Percentiles rank a stretch among this genome's conserved stretches.
These are phyloP conservation scores for Vannuccia rotundouncinata DNA, from an alignment of 2,888 invertebrate species.

Conservation along the genomic window DNA sequence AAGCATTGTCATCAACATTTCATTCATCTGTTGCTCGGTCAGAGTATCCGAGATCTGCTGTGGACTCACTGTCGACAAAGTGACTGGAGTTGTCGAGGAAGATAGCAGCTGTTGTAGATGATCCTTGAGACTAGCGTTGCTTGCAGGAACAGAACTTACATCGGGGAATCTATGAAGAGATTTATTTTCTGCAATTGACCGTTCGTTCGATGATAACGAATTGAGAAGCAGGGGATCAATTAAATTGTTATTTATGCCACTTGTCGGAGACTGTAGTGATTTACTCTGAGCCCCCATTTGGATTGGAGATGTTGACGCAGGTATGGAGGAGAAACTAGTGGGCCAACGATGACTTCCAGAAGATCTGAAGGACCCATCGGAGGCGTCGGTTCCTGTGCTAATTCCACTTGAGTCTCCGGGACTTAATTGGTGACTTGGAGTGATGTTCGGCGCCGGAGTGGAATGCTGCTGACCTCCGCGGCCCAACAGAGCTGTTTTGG, in stretches of 20 bases:
- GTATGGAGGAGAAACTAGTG: not conserved
- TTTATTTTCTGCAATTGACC: not conserved
- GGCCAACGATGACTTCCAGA: not conserved
- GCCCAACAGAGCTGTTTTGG: not conserved
- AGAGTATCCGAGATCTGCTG: not conserved
- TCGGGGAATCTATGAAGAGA: too few relatives aligned
- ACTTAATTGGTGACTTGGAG: not conserved
- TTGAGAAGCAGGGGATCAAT: not conserved
- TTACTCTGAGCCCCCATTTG: not conserved
- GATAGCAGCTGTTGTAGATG: not conserved
- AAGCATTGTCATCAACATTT: not conserved
- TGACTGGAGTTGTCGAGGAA: not conserved
- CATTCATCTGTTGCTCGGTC: constrained; percentile 1
- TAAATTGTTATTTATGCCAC: not conserved
- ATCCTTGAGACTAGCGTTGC: not conserved
- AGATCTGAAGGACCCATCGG: not conserved
- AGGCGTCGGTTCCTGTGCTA: not conserved
- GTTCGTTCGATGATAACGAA: not conserved
- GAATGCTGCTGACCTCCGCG: not conserved
- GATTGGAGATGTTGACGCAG: not conserved
- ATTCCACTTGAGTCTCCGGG: constrained; percentile 9
- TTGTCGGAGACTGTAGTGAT: not conserved
- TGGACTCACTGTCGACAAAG: not conserved
- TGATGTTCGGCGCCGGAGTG: not conserved
- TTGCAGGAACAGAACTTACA: not conserved